These are phyloP conservation scores for Lamellibrachia luymesi DNA, from an alignment of 1,140 invertebrate species.

Conservation along the genomic window DNA sequence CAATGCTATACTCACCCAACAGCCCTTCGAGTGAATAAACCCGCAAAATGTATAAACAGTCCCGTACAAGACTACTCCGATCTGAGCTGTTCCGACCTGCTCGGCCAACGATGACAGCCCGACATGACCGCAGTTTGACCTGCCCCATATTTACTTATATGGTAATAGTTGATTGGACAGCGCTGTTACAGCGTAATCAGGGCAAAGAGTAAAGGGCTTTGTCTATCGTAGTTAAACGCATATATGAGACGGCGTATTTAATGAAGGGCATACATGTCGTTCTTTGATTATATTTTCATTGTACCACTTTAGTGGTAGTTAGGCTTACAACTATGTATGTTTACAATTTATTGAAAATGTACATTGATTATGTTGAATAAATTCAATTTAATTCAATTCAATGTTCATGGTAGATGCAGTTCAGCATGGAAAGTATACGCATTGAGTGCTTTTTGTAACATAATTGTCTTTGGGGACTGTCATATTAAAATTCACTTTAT, in stretches of 20 bases:
- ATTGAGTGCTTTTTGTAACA: no score
- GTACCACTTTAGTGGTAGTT: no score
- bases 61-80: neutral
- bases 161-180: neutral
- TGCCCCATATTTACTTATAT: neutral
- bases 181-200: neutral
- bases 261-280: no score
- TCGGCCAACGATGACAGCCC: neutral
- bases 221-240: neutral
- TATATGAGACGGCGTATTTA: neutral
- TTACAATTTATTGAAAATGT: no score
- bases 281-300: no score
- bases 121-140: neutral
- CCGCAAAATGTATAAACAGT: conserved; percentile 5
- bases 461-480: no score
- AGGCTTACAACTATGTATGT: no score
- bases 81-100: neutral
- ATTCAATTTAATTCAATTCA: no score
- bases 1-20: neutral
- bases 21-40: neutral
- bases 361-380: no score
- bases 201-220: neutral
- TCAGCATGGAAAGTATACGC: no score
- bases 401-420: no score
- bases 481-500: no score